Evolutionary conservation across 2,113 vertebrate genomes (phyloP).

Genomic region (Perccottus glenii): DNA sequence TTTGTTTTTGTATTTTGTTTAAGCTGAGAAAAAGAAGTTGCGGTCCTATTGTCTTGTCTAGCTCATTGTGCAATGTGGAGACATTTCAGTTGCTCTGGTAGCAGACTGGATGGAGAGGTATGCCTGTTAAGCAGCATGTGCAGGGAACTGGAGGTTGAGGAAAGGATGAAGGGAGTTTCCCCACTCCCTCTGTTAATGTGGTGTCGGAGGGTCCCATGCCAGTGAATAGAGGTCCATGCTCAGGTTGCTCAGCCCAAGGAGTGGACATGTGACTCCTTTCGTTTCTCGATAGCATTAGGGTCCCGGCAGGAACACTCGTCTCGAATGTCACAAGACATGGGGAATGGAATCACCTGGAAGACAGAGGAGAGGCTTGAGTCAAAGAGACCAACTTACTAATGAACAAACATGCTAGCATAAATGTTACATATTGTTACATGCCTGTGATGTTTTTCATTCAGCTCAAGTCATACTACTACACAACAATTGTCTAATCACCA

Average conservation of each 20-base stretch:
- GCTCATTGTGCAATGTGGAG: conserved; percentile 70
- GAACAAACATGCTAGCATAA: not conserved
- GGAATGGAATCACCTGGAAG: conserved; percentile 93
- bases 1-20: conserved; percentile 53
- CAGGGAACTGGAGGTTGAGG: conserved; percentile 70
- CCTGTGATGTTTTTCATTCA: too few relatives aligned
- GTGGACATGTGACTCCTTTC: conserved; percentile 80
- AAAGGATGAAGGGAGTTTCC: conserved; percentile 70
- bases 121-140: conserved; percentile 84
- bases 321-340: conserved; percentile 92
- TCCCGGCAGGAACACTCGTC: conserved; percentile 95
- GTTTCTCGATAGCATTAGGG: conserved; percentile 90
- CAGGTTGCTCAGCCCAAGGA: conserved; percentile 84
- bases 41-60: conserved; percentile 54
- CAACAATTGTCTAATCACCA: not conserved
- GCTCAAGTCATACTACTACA: too few relatives aligned
- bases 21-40: conserved; percentile 51
- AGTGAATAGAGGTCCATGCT: conserved; percentile 48
- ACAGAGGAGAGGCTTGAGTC: not conserved
- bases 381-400: not conserved
- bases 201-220: conserved; percentile 75
- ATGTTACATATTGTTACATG: too few relatives aligned
- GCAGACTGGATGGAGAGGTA: conserved; percentile 79
- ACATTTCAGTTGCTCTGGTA: conserved; percentile 85
- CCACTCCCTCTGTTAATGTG: conserved; percentile 73